Percentiles rank a stretch among this genome's conserved stretches.
Conservation (phyloP, 1,140 invertebrate species). For the Drosophila watanabei region DNA sequence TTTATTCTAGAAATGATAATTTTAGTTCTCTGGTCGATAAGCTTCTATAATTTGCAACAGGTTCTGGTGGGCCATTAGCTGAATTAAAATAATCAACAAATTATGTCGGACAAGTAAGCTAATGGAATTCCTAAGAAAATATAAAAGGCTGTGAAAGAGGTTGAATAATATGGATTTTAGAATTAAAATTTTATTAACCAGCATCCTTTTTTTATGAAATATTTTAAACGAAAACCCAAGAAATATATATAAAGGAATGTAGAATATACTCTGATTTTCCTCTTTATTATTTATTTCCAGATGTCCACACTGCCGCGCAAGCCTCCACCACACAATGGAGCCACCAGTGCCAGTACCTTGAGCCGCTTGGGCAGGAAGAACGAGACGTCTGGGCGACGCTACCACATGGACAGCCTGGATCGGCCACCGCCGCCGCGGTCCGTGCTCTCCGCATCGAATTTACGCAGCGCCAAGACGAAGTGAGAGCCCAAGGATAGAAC, state of each 20-base stretch:
- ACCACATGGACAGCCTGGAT: slow-evolving; percentile 69
- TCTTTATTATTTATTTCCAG: slow-evolving; percentile 19
- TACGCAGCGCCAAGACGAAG: slow-evolving; percentile 74
- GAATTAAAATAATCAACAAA: slow-evolving; percentile 13
- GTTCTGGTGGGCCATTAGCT: slow-evolving; percentile 6
- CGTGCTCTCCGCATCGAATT: slow-evolving; percentile 74
- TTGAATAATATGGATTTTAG: not conserved
- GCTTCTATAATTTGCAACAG: slow-evolving; percentile 16
- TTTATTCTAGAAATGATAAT: slow-evolving; percentile 19
- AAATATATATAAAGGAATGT: no score
- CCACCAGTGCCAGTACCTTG: slow-evolving; percentile 71
- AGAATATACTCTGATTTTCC: not conserved
- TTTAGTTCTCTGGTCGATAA: slow-evolving; percentile 11
- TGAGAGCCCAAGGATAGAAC: slow-evolving; percentile 21
- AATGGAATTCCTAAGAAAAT: not conserved
- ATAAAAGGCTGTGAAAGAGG: not conserved
- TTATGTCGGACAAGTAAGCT: slow-evolving; percentile 13
- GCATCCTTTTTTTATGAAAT: not conserved
- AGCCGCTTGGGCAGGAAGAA: slow-evolving; percentile 64
- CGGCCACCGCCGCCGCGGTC: slow-evolving; percentile 72
- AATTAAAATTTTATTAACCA: not conserved
- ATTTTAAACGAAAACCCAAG: no score
- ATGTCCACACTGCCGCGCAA: slow-evolving; percentile 78
- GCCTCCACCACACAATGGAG: slow-evolving; percentile 67
- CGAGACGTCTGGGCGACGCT: slow-evolving; percentile 50